Evolutionary conservation across 2,888 invertebrate genomes (phyloP), one percentile per base, ranked within the genome.

Genomic region (Allacma fusca): DNA sequence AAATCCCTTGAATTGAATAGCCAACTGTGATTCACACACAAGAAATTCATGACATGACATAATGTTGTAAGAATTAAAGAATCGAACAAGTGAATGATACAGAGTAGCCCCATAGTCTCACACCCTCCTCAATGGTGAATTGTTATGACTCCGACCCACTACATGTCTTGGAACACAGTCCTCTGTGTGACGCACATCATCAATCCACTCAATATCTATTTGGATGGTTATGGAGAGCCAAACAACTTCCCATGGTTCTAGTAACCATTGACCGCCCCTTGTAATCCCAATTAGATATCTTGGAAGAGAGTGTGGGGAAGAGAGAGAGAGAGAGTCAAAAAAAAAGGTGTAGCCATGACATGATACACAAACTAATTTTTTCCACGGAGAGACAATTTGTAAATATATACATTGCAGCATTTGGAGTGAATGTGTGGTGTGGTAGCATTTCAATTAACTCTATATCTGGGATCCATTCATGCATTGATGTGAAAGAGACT

Each of bases 401-500:
- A 68, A 68, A 68, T 40, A 40, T 40, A 34, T 29, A 34, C 68
- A 19, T 24, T 24, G 67, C 28, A 67, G 29, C 9, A 67, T 29
- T 40, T 69, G 5, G n/a, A 19, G 40, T 13, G 68, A 67, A 29
- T 67, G 62, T 62, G 67, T 70, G 23, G 70, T 69, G n/a, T 50
- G 40, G 50, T 59, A 50, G 59, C 44, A 44, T 70, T 24, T 65
- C 28, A 65, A 65, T 65, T 65, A 29, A 26, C 29, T 65, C n/a
- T 65, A 26, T 65, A 26, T 68, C 40, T 34, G n/a, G 43, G 40
- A 29, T 62, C 73, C 62, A 64, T 73, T 73, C 62, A 73, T 62
- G 34, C 73, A 73, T 73, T 73, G 26, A 62, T 73, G 28, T 50
- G 34, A 72, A 29, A 72, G 71, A 59, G 59, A 73, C 73, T 34